phyloP scores from a whole-genome alignment of 2,888 invertebrate species.

The Polydrusus cervinus region DNA sequence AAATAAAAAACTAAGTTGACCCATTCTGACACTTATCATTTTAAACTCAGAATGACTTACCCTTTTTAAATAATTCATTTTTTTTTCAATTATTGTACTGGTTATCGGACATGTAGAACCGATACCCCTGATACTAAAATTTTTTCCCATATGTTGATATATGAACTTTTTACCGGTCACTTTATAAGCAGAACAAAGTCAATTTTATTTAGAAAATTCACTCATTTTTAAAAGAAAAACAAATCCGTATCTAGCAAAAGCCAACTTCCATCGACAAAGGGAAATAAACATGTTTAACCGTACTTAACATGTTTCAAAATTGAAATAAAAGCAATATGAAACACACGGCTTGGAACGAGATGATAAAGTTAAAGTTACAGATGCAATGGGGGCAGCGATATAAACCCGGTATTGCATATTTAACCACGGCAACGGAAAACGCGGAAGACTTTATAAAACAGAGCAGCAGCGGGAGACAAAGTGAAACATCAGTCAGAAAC shows the following conservation, averaged over 20 bases:
- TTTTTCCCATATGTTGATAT: too few relatives aligned
- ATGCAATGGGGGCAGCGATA: conserved; percentile 18
- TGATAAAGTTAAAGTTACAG: conserved; percentile 46
- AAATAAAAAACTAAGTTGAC: too few relatives aligned
- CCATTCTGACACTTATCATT: too few relatives aligned
- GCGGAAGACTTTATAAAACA: conserved; percentile 13
- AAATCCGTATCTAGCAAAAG: neutral
- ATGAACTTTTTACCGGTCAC: too few relatives aligned
- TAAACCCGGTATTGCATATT: conserved; percentile 39
- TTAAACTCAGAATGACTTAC: too few relatives aligned
- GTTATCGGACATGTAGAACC: too few relatives aligned
- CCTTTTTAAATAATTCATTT: too few relatives aligned
- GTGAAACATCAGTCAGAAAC: conserved; percentile 48
- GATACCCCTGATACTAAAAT: too few relatives aligned
- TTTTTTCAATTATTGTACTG: too few relatives aligned
- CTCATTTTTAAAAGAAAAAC: neutral
- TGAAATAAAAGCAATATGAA: conserved; percentile 35
- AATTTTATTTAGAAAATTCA: too few relatives aligned
- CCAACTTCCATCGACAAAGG: conserved; percentile 6
- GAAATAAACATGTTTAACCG: conserved; percentile 28
- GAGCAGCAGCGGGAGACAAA: conserved; percentile 38
- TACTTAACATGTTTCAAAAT: conserved; percentile 29
- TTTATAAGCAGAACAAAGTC: too few relatives aligned
- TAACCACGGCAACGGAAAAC: conserved; percentile 26
- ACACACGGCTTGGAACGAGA: conserved; percentile 46